Percentiles rank a stretch among this genome's conserved stretches.
phyloP scores from a whole-genome alignment of 2,888 invertebrate genomes.

The Hypolimnas misippus region DNA sequence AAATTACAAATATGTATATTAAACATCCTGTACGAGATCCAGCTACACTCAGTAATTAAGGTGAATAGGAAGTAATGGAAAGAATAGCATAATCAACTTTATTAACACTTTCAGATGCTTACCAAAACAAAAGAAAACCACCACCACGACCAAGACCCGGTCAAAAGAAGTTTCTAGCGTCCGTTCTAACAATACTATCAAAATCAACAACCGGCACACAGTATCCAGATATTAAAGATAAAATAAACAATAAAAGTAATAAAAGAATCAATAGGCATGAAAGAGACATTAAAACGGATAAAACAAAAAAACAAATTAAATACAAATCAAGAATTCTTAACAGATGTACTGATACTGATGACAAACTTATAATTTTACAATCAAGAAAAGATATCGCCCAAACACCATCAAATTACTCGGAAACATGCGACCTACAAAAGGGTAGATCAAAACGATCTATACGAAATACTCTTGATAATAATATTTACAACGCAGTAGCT shows the following conservation, averaged over 20 bases:
- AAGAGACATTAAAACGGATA: slow-evolving; percentile 37
- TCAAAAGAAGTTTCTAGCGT: slow-evolving; percentile 55
- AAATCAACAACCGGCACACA: slow-evolving; percentile 61
- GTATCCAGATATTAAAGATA: slow-evolving; percentile 49
- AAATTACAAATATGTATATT: too few relatives aligned
- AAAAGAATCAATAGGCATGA: slow-evolving; percentile 28
- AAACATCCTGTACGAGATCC: too few relatives aligned
- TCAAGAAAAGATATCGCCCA: slow-evolving; percentile 53
- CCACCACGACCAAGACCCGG: slow-evolving; percentile 50
- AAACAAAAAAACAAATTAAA: slow-evolving; percentile 24
- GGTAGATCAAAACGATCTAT: slow-evolving; percentile 26
- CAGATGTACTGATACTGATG: slow-evolving; percentile 27
- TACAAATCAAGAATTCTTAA: slow-evolving; percentile 43
- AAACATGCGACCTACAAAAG: slow-evolving; percentile 25
- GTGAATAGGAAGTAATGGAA: too few relatives aligned
- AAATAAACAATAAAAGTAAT: slow-evolving; percentile 22
- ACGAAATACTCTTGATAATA: slow-evolving; percentile 32
- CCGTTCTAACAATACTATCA: slow-evolving; percentile 58
- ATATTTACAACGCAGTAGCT: slow-evolving; percentile 32
- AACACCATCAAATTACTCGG: slow-evolving; percentile 57
- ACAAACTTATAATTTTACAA: slow-evolving; percentile 55
- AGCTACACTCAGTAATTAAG: too few relatives aligned
- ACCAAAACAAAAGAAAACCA: slow-evolving; percentile 40
- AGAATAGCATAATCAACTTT: too few relatives aligned
- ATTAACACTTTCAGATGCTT: too few relatives aligned